Conservation (phyloP, 2,888 invertebrate genomes). For the Lasioglossum leucozonium region DNA sequence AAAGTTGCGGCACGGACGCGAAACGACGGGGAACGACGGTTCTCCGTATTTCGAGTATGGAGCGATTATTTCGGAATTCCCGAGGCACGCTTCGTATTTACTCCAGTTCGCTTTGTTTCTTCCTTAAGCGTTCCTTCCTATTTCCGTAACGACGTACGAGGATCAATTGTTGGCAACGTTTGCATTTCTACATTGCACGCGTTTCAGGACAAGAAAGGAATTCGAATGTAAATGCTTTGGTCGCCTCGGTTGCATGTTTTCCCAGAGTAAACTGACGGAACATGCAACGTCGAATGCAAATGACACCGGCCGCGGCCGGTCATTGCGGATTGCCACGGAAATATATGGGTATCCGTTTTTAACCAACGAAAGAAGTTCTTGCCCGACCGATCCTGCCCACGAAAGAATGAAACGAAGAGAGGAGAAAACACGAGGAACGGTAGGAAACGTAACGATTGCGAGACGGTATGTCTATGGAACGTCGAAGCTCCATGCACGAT, state of each 20-base stretch:
- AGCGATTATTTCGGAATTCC: constrained; percentile 66
- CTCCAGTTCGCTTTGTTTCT: constrained; percentile 59
- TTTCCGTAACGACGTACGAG: constrained; percentile 65
- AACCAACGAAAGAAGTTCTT: constrained; percentile 30
- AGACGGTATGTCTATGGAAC: constrained; percentile 51
- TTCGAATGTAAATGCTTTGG: constrained; percentile 73
- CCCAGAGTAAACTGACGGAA: constrained; percentile 74
- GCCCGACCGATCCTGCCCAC: no score
- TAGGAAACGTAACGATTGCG: constrained; percentile 54
- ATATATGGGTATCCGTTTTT: constrained; percentile 51
- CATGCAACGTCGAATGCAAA: constrained; percentile 76
- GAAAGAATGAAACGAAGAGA: constrained; percentile 25
- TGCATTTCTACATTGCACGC: constrained; percentile 64
- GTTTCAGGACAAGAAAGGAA: constrained; percentile 66
- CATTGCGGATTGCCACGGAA: constrained; percentile 75
- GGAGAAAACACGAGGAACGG: constrained; percentile 10
- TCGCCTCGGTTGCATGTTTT: constrained; percentile 74
- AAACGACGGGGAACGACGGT: constrained; percentile 28
- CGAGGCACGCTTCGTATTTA: constrained; percentile 57
- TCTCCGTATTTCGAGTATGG: constrained; percentile 48
- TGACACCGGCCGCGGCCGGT: constrained; percentile 69
- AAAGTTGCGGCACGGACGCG: constrained; percentile 25
- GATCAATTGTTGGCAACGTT: constrained; percentile 70
- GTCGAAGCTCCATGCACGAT: constrained; percentile 70
- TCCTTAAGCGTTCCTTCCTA: constrained; percentile 60